These are phyloP conservation scores for Scomber scombrus DNA, from an alignment of 2,113 vertebrate species.

Conservation along the genomic window DNA sequence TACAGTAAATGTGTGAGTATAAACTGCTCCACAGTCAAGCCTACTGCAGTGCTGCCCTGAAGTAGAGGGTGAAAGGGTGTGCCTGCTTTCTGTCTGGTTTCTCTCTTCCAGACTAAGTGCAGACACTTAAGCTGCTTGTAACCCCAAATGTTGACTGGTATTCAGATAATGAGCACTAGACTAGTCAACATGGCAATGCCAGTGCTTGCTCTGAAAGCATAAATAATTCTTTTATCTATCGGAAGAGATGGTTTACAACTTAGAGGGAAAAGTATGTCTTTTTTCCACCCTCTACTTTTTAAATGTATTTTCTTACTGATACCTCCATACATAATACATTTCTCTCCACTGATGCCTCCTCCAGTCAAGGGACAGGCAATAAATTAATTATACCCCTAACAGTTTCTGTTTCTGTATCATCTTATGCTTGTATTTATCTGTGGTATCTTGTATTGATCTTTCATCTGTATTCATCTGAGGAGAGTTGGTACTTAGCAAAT, in stretches of 20 bases:
- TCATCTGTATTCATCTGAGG: slow-evolving; percentile 43
- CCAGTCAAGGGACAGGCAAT: slow-evolving; percentile 56
- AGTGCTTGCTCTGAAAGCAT: slow-evolving; percentile 49
- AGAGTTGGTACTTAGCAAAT: slow-evolving; percentile 4
- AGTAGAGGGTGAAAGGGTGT: background rate
- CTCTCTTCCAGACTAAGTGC: slow-evolving; percentile 44
- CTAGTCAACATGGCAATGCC: slow-evolving; percentile 42
- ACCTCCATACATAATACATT: slow-evolving; percentile 71
- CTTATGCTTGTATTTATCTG: slow-evolving; percentile 17
- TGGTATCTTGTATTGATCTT: slow-evolving; percentile 26
- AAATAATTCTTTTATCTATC: slow-evolving; percentile 59
- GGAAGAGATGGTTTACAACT: slow-evolving; percentile 27
- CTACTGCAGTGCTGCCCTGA: background rate
- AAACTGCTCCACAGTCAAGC: slow-evolving; percentile 12
- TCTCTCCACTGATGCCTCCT: slow-evolving; percentile 43
- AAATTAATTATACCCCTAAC: slow-evolving; percentile 71
- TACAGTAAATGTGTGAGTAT: slow-evolving; percentile 1
- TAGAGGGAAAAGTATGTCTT: slow-evolving; percentile 25
- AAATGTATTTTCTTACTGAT: slow-evolving; percentile 48
- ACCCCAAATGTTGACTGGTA: slow-evolving; percentile 60
- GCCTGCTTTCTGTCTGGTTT: slow-evolving; percentile 42
- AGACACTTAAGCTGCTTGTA: slow-evolving; percentile 56
- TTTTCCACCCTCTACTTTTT: background rate
- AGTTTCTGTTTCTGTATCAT: slow-evolving; percentile 29
- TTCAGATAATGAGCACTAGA: slow-evolving; percentile 60